Evolutionary conservation across 2,113 vertebrate species (phyloP).

Genomic region (Bos indicus): DNA sequence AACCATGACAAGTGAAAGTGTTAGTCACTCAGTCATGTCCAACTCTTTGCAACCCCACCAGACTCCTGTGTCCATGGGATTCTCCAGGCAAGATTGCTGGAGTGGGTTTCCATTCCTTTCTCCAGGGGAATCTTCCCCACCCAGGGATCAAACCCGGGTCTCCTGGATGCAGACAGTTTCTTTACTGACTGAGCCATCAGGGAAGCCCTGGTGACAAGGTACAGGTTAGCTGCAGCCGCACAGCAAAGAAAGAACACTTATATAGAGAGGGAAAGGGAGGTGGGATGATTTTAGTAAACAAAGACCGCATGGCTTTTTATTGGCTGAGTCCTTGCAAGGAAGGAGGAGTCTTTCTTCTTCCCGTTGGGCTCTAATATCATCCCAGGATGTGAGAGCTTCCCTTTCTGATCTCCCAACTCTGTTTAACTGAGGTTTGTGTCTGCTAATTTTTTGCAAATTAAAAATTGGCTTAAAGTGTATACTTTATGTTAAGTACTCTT

Average conservation of each 20-base stretch:
- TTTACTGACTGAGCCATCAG: background rate
- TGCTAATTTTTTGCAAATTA: background rate
- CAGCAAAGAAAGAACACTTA: background rate
- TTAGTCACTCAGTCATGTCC: background rate
- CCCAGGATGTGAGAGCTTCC: background rate
- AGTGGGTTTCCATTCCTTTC: background rate
- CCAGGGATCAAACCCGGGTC: background rate
- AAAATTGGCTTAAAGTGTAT: background rate
- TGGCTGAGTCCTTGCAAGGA: background rate
- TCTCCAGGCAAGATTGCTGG: background rate
- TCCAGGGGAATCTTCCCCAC: background rate
- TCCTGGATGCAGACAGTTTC: background rate
- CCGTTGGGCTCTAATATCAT: background rate
- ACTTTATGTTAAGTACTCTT: background rate
- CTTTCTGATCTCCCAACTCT: background rate
- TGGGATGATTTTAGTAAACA: background rate
- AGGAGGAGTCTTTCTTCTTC: background rate
- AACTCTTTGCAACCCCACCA: background rate
- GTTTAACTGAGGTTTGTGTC: background rate
- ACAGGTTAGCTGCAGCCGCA: rapidly evolving
- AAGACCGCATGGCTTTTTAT: background rate
- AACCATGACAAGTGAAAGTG: background rate
- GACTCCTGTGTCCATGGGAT: background rate
- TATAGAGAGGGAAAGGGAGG: background rate
- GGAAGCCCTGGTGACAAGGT: background rate